phyloP scores from a whole-genome alignment of 2,888 invertebrate species.

The Meloe dianella region DNA sequence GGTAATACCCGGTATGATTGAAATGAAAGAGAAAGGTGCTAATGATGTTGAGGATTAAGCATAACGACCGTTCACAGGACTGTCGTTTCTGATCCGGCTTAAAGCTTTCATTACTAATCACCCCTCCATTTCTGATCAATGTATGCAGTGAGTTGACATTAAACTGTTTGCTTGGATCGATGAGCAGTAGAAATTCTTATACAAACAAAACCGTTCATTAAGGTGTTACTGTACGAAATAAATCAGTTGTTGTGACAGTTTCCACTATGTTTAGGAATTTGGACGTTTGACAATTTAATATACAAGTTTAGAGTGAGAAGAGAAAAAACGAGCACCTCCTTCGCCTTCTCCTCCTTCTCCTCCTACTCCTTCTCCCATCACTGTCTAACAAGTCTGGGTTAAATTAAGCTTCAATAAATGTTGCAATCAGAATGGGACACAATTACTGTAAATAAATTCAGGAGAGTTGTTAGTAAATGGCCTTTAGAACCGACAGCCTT shows the following conservation, averaged over 20 bases:
- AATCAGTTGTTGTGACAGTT: neutral
- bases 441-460: constrained; percentile 51
- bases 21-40: neutral
- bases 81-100: constrained; percentile 8
- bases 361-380: neutral
- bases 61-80: constrained; percentile 10
- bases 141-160: constrained; percentile 15
- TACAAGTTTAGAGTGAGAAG: neutral
- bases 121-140: constrained; percentile 10
- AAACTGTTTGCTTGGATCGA: constrained; percentile 18
- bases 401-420: constrained; percentile 47
- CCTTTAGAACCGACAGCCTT: constrained; percentile 47
- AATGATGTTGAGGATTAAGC: constrained; percentile 10
- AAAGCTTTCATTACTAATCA: constrained; percentile 17
- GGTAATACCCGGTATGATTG: neutral
- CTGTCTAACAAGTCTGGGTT: constrained; percentile 37
- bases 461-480: constrained; percentile 49
- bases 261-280: neutral
- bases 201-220: constrained; percentile 8
- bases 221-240: constrained; percentile 2
- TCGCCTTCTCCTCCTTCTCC: neutral
- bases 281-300: neutral
- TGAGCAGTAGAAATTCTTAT: neutral
- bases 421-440: constrained; percentile 49
- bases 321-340: no score